These are phyloP conservation scores for Bucco capensis DNA, from an alignment of 2,113 vertebrate genomes.

Conservation along the genomic window DNA sequence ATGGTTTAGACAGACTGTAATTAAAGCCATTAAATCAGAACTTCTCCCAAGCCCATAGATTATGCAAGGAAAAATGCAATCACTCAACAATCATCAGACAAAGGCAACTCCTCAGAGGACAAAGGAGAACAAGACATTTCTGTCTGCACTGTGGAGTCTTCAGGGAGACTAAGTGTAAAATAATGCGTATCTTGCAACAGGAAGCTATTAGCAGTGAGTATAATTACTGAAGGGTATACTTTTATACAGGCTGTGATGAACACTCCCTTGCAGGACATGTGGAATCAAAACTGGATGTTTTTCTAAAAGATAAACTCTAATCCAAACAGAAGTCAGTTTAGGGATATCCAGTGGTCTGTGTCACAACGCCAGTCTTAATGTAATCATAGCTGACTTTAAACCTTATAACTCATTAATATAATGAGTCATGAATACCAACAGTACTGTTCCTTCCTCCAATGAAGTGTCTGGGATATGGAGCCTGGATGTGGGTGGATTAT, in stretches of 20 bases:
- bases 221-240: neutral
- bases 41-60: neutral
- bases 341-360: neutral
- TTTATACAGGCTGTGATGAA: neutral
- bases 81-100: neutral
- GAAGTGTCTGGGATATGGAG: neutral
- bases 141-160: neutral
- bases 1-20: neutral
- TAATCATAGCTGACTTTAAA: constrained; percentile 1
- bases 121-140: neutral
- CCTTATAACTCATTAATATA: neutral
- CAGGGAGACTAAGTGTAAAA: neutral
- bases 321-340: constrained; percentile 15
- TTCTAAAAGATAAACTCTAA: constrained; percentile 35
- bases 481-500: constrained; percentile 10
- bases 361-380: neutral
- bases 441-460: constrained; percentile 34
- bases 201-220: neutral
- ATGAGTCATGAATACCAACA: constrained; percentile 26
- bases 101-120: neutral
- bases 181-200: neutral
- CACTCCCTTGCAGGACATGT: neutral
- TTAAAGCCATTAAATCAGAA: neutral
- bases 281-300: constrained; percentile 40
- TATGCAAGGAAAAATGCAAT: neutral